Evolutionary conservation across 2,888 invertebrate genomes (phyloP).

Genomic region (Cephonodes hylas): DNA sequence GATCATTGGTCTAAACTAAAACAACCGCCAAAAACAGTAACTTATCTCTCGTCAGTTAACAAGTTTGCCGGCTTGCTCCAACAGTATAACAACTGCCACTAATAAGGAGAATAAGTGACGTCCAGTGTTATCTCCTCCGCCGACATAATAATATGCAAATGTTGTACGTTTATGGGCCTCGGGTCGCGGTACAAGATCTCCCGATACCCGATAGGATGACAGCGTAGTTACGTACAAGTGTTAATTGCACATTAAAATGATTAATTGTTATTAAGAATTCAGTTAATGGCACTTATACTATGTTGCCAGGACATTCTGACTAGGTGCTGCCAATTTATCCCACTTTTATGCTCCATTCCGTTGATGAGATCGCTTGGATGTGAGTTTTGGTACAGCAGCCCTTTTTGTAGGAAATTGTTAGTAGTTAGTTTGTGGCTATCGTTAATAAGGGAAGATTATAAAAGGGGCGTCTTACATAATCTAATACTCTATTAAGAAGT

Average conservation of each 20-base stretch:
- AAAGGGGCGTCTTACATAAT: no score
- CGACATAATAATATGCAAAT: slow-evolving; percentile 13
- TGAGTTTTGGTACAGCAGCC: neutral
- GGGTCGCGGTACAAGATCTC: neutral
- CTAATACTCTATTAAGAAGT: no score
- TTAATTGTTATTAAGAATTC: slow-evolving; percentile 5
- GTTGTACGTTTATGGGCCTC: neutral
- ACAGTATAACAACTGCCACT: no score
- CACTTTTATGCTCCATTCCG: neutral
- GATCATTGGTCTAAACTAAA: no score
- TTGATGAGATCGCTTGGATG: neutral
- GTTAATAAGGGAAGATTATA: no score
- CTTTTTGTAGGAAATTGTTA: neutral
- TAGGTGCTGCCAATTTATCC: neutral
- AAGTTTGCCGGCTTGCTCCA: no score
- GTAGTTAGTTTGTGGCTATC: no score
- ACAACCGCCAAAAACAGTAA: neutral
- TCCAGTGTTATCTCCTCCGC: slow-evolving; percentile 3
- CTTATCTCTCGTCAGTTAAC: neutral
- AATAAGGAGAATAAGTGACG: neutral
- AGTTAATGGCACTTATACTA: slow-evolving; percentile 5
- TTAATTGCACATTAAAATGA: slow-evolving; percentile 12
- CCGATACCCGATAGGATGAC: slow-evolving; percentile 1
- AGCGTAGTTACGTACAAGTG: neutral
- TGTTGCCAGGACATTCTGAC: neutral